Base-by-base conservation (phyloP, 2,797 vertebrate genomes). In the Emys orbicularis region DNA sequence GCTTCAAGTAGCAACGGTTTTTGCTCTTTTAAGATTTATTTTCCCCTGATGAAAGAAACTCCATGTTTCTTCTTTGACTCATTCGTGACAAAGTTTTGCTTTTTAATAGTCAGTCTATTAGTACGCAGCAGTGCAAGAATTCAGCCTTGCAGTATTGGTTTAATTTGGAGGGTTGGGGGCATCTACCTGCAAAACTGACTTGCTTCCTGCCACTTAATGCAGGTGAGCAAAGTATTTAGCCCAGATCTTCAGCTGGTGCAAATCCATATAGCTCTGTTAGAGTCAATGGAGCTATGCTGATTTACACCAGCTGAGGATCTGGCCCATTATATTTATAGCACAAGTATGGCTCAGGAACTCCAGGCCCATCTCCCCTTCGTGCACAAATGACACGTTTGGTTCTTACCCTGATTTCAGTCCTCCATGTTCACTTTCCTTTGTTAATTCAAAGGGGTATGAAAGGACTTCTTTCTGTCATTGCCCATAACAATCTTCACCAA, bases 11-110 rank as follows among this genome's bases (percentile, higher is more conserved):
- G 77, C 80, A 29, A 57, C 19, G 1, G 27, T 6, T 12, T 2
- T 27, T 23, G 57, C 82, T 47, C n/a, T 47, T 83, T 19, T 77
- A n/a, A 13, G 53, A 90, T 82, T 44, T 1, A 80, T 50, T 79
- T 37, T 12, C 21, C 86, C 79, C n/a, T 19, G 52, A 50, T 47
- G 41, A 18, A 50, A 56, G 12, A 50, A 37, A 79, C 50, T 57
- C 0, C 3, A 0, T 2, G 5, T 15, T 90, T 49, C 18, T 3
- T 31, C 44, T 44, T 59, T 3, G 41, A 83, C 41, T 9, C 4
- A 2, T 31, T 74, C 11, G 23, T n/a, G n/a, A n/a, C 15, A 41
- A 19, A 34, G 5, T 27, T 53, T 85, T 81, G 37, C 5, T 21
- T 59, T 82, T 47, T 21, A 57, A 59, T 59, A 82, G 29, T 49